These are phyloP conservation scores for Melanaphis sacchari DNA, from an alignment of 1,140 invertebrate genomes.

Conservation along the genomic window DNA sequence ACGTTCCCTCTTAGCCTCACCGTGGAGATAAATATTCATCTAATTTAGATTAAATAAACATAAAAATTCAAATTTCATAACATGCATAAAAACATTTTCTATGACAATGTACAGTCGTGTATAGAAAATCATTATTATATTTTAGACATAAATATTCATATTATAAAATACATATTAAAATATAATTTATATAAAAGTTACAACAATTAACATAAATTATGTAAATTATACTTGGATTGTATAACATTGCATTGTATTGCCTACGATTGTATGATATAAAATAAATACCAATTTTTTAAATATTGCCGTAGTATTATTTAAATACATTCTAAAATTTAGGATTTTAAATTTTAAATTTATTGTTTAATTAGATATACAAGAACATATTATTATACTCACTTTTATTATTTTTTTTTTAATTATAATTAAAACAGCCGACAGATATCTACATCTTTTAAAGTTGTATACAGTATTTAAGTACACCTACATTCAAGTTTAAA, in stretches of 20 bases:
- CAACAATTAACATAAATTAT: background rate
- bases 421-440: background rate
- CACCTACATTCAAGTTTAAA: background rate
- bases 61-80: constrained; percentile 7
- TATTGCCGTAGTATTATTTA: background rate
- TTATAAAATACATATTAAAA: background rate
- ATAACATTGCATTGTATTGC: background rate
- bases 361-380: background rate
- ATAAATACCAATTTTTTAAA: background rate
- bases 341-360: background rate
- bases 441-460: background rate
- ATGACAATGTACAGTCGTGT: no score
- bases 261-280: background rate
- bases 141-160: background rate
- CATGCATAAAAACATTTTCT: background rate
- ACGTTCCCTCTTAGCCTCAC: no score
- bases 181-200: background rate
- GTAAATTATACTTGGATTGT: background rate
- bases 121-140: background rate
- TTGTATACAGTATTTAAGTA: background rate
- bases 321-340: no score
- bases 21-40: background rate
- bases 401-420: background rate
- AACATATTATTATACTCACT: background rate
- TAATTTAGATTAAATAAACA: background rate